Percentiles rank a stretch among this genome's conserved stretches.
phyloP scores from a whole-genome alignment of 2,797 vertebrate species.

The Discoglossus pictus region DNA sequence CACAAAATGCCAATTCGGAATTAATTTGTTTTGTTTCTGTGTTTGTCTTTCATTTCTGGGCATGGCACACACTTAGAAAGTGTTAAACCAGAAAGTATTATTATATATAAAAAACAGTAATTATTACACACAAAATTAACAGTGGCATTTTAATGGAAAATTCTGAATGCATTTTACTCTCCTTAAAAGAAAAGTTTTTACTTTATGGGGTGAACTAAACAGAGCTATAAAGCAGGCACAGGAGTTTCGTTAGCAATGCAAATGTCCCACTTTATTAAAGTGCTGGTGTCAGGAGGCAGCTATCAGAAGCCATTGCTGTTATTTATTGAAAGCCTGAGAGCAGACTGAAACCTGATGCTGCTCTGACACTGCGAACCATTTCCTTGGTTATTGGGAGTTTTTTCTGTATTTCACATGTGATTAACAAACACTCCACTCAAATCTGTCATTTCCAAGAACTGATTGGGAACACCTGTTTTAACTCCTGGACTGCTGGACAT shows the following conservation, averaged over 20 bases:
- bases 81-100: too few relatives aligned
- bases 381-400: conserved; percentile 15
- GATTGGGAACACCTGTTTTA: conserved; percentile 53
- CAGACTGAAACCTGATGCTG: conserved; percentile 27
- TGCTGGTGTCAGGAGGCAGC: conserved; percentile 41
- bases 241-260: conserved; percentile 31
- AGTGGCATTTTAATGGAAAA: too few relatives aligned
- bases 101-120: too few relatives aligned
- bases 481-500: background rate
- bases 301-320: conserved; percentile 41
- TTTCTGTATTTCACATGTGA: conserved; percentile 5
- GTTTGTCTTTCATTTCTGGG: too few relatives aligned
- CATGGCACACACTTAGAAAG: too few relatives aligned
- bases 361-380: background rate
- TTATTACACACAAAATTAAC: too few relatives aligned
- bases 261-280: conserved; percentile 31
- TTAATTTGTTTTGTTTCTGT: too few relatives aligned
- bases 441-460: background rate
- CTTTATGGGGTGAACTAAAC: conserved; percentile 31
- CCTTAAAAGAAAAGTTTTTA: too few relatives aligned
- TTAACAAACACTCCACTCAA: conserved; percentile 8
- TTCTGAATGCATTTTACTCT: too few relatives aligned
- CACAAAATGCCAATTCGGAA: too few relatives aligned
- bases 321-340: conserved; percentile 40
- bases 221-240: conserved; percentile 27